Percentiles rank a stretch among this genome's conserved stretches.
phyloP scores from a whole-genome alignment of 2,113 vertebrate species.

The Brachirus orientalis region DNA sequence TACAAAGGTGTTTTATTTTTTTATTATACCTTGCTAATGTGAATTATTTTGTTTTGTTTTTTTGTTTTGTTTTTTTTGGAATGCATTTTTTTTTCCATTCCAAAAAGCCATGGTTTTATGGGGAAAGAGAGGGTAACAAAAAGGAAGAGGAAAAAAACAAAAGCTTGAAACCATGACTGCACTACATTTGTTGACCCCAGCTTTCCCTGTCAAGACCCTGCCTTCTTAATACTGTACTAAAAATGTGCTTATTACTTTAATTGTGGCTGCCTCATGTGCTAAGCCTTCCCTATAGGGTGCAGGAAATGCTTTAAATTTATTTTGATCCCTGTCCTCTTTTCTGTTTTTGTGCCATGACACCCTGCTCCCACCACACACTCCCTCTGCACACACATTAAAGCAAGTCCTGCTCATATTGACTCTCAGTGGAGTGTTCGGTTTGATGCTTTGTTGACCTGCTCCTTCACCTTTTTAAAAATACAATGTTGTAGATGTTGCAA shows the following conservation, averaged over 20 bases:
- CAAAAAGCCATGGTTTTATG: slow-evolving; percentile 79
- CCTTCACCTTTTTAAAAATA: slow-evolving; percentile 42
- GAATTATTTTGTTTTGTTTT: slow-evolving; percentile 65
- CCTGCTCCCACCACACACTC: not conserved
- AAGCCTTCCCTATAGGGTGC: slow-evolving; percentile 60
- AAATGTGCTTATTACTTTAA: slow-evolving; percentile 71
- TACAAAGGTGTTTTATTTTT: slow-evolving; percentile 56
- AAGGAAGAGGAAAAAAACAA: slow-evolving; percentile 16
- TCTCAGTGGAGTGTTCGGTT: slow-evolving; percentile 36
- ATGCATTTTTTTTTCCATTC: slow-evolving; percentile 66
- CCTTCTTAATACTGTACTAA: slow-evolving; percentile 73
- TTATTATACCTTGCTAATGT: slow-evolving; percentile 77
- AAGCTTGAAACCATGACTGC: slow-evolving; percentile 78
- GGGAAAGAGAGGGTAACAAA: slow-evolving; percentile 55
- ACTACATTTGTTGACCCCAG: slow-evolving; percentile 77
- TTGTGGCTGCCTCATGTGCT: slow-evolving; percentile 63
- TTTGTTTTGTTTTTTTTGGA: slow-evolving; percentile 41
- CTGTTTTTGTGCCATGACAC: slow-evolving; percentile 51
- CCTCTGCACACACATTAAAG: slow-evolving; percentile 10
- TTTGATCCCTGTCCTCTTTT: slow-evolving; percentile 8
- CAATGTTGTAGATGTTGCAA: slow-evolving; percentile 56
- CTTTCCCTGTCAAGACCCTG: slow-evolving; percentile 65
- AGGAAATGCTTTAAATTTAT: slow-evolving; percentile 57
- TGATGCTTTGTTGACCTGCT: slow-evolving; percentile 48
- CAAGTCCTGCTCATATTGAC: slow-evolving; percentile 30